Evolutionary conservation across 2,888 invertebrate species (phyloP), one percentile per base, ranked within the genome.

Genomic region (Drosophila testacea): DNA sequence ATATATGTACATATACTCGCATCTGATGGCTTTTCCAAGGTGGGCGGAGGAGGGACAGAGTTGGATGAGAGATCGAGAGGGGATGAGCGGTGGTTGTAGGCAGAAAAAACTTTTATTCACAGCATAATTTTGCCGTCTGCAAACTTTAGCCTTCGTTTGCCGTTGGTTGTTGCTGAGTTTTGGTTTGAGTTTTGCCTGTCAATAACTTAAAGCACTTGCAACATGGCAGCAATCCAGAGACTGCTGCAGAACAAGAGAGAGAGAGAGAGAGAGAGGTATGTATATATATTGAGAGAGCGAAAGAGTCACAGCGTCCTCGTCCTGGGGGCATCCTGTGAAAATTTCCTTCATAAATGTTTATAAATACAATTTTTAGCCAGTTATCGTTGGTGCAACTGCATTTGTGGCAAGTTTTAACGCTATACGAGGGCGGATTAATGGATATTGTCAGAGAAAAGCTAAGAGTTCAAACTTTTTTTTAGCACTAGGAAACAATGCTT

Each of bases 301-400:
- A 6, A 41, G 22, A 16, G 11, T 16, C 10, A 22, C 30, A 42
- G n/a, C 22, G 9, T 48, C 6, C 59, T 60, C 6, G 42, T 34
- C 44, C 28, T 30, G 36, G 44, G 64, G 64, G 38, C 36, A 52
- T 54, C 47, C 66, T 70, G 62, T 48, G 50, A 68, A 76, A 77
- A 82, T 77, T 73, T 73, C 65, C 73, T 79, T 83, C 74, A 83
- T 83, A 85, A 83, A 83, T 83, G 85, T 85, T 83, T 85, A 77
- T 83, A 85, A 83, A 83, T 83, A 81, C 77, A 85, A 81, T 81
- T 85, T 85, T 73, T 61, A 73, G 77, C 70, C 73, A 69, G 77
- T 73, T 78, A 82, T 77, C 69, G 69, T 36, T 47, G 51, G 41
- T 76, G 62, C 67, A 72, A 65, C 64, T 76, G 65, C 52, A 50